phyloP scores from a whole-genome alignment of 2,113 vertebrate species.

The Sapajus apella region DNA sequence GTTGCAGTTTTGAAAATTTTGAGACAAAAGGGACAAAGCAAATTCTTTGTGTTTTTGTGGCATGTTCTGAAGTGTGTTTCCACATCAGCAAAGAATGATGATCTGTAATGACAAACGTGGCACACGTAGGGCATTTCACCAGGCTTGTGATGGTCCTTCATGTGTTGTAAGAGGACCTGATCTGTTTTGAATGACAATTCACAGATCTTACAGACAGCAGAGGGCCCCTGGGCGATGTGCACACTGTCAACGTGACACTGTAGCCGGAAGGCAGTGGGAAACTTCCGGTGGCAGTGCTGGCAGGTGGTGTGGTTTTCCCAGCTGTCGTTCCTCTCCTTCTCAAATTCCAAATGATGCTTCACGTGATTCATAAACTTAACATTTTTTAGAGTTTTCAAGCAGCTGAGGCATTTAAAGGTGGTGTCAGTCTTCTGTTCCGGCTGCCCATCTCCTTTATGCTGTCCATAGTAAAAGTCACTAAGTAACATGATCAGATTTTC shows the following conservation, averaged over 20 bases:
- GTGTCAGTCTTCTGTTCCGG: constrained; percentile 19
- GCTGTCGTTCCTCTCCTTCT: constrained; percentile 95
- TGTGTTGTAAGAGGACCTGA: constrained; percentile 95
- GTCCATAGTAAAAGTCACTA: background rate
- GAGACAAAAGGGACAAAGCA: constrained; percentile 95
- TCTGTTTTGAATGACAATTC: constrained; percentile 84
- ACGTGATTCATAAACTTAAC: constrained; percentile 98
- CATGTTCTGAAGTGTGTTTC: constrained; percentile 93
- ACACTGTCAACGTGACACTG: constrained; percentile 96
- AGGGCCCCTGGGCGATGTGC: constrained; percentile 91
- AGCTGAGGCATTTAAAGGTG: constrained; percentile 64
- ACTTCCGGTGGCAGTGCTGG: constrained; percentile 95
- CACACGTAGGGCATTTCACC: constrained; percentile 97
- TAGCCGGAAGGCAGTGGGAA: constrained; percentile 94
- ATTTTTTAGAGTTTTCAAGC: constrained; percentile 65
- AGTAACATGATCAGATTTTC: background rate
- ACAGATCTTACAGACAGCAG: constrained; percentile 95
- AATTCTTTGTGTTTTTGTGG: constrained; percentile 94
- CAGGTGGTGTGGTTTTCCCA: constrained; percentile 96
- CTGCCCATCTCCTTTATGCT: background rate
- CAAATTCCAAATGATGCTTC: constrained; percentile 97
- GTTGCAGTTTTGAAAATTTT: constrained; percentile 90
- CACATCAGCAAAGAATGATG: constrained; percentile 93
- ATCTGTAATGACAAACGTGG: constrained; percentile 95
- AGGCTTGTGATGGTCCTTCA: constrained; percentile 97